Evolutionary conservation across 30 jellyfish, hydroid and myxozoan species (phyloP), one percentile per base, ranked within the genome.

Genomic region (Pelagia noctiluca): DNA sequence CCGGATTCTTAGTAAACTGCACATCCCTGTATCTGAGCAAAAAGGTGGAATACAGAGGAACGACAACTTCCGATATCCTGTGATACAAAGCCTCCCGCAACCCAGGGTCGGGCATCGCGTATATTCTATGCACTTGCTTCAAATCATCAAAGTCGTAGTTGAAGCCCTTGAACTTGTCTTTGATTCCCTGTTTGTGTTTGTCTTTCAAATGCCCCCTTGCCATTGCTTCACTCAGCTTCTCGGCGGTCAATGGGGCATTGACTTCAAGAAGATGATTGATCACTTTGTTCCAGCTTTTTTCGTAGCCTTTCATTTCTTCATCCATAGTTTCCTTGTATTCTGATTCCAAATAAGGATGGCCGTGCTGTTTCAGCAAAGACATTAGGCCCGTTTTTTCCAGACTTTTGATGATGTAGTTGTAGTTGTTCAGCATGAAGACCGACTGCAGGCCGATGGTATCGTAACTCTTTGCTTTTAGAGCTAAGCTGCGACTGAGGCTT

Each of bases 81-180:
- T 76, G 79, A 48, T 79, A 82, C 71, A 95, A 70, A 19, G 80
- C 67, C 54, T 67, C 82, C 52, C 96, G 70, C 35, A 86, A 67
- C 70, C 52, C 84, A 25, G 62, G 75, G 35, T 95, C 97, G 0
- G 99, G 99, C 74, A 95, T 92, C 48, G 99, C 88, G 65, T 76
- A 95, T 18, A 88, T 75, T 46, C 91, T 54, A 78, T 95, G 99
- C 8, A 85, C 69, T 63, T 95, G 99, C 63, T 89, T 72, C 76
- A 86, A 52, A 31, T 95, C 99, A 38, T 95, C 99, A 72, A 95
- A 76, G 47, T 95, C 99, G 1, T 97, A 76, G 71, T 95, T 95
- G 71, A 95, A 95, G 0, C 99, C 99, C 90, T 94, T 94, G 80
- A 94, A 94, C 32, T 88, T 94, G 46, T 94, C 99, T 78, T 94